Evolutionary conservation across 2,113 vertebrate genomes (phyloP).

Genomic region (Acrocephalus arundinaceus): DNA sequence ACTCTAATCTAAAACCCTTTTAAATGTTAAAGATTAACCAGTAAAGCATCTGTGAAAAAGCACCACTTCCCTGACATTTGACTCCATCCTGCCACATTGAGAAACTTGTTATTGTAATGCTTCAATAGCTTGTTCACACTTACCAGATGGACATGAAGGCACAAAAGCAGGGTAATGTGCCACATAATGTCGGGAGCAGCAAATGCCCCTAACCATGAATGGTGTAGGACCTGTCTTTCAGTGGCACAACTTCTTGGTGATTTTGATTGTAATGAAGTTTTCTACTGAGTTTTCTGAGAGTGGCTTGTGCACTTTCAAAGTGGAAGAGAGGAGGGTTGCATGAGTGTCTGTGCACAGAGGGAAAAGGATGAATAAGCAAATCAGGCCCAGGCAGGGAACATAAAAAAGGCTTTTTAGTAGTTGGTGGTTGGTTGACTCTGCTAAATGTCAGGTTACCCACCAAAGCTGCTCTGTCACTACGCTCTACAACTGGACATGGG

Average conservation of each 20-base stretch:
- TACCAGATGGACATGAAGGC: neutral
- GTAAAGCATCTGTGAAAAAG: neutral
- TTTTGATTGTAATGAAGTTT: neutral
- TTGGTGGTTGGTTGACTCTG: neutral
- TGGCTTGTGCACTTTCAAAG: neutral
- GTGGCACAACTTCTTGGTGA: neutral
- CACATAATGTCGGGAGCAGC: neutral
- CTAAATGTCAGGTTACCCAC: neutral
- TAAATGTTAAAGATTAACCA: slow-evolving; percentile 41
- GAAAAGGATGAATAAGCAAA: neutral
- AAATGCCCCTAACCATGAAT: neutral
- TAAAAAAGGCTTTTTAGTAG: neutral
- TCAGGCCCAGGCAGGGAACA: neutral
- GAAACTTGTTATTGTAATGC: neutral
- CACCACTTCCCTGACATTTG: neutral
- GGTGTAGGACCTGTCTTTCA: neutral
- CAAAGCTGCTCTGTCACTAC: neutral
- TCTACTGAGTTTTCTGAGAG: neutral
- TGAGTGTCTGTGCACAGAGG: rapidly evolving
- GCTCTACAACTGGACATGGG: neutral
- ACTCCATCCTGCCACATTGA: neutral
- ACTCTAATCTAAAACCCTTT: neutral
- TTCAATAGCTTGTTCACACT: neutral
- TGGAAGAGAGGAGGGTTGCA: neutral
- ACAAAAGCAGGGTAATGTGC: neutral